Evolutionary conservation across 2,888 invertebrate genomes (phyloP), one percentile per base, ranked within the genome.

Genomic region (Parapristionchus giblindavisi): DNA sequence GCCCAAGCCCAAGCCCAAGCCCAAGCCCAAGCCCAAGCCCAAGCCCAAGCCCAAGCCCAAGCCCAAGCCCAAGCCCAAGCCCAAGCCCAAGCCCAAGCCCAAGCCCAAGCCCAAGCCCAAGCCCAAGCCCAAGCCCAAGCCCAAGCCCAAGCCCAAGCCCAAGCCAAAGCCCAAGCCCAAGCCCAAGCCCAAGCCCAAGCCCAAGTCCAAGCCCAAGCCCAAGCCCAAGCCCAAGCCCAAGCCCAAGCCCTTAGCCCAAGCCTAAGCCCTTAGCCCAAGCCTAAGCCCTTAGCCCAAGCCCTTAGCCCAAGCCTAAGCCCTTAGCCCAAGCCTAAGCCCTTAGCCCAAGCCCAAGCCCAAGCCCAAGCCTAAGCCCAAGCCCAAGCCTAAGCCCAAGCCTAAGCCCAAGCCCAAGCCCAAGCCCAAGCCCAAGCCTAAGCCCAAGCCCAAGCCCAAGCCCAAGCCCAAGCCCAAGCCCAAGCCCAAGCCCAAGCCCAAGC

Each of bases 21-120:
- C 73, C 75, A 74, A 74, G 58, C 32, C 75, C 76, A 75, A 75
- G 75, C 75, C 75, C 78, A 77, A 77, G 75, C 79, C 77, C 29
- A 80, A 77, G 77, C 77, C 77, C 43, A 78, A 77, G 61, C 43
- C 77, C 74, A 80, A 80, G 34, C 66, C 78, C 74, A 77, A 80
- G 68, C 70, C 76, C 74, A 78, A 80, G 76, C 77, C 79, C 73
- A 77, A 78, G 75, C 77, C 77, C 75, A 77, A 77, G 77, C 77
- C 77, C 43, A 77, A 77, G 63, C 77, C 77, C 51, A 77, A 77
- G 68, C 56, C 76, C 51, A 32, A 76, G 52, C 38, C 76, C 71
- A 66, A 76, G 63, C 56, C 76, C 71, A 77, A 77, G 61, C 76
- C 77, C 48, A 78, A 76, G 76, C 74, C 76, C 43, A 76, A 76